Percentiles rank a stretch among this genome's conserved stretches.
phyloP scores from a whole-genome alignment of 2,113 vertebrate species.

The Gobio gobio region DNA sequence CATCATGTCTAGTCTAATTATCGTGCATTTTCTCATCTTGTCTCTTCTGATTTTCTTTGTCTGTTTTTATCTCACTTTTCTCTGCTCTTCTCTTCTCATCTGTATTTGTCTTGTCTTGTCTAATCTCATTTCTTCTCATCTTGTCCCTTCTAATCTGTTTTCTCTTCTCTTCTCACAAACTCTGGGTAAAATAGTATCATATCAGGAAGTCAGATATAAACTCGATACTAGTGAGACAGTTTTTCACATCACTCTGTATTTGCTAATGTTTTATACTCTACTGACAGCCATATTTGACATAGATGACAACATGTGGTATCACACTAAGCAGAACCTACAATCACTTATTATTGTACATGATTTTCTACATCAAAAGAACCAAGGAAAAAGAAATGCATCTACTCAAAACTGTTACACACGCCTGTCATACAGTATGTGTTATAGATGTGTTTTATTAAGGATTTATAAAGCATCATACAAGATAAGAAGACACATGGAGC shows the following conservation, averaged over 20 bases:
- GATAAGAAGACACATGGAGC: background rate
- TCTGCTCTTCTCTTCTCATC: background rate
- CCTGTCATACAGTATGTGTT: background rate
- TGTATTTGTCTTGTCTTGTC: background rate
- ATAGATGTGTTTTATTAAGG: conserved; percentile 17
- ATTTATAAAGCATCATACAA: conserved; percentile 5
- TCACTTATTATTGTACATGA: background rate
- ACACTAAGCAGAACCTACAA: background rate
- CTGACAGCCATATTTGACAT: conserved; percentile 44
- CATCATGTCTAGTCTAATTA: background rate
- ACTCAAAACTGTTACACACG: background rate
- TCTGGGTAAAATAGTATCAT: conserved; percentile 21
- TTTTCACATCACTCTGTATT: conserved; percentile 40
- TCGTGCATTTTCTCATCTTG: background rate
- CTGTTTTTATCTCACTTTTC: background rate
- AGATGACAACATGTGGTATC: conserved; percentile 7
- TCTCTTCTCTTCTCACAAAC: background rate
- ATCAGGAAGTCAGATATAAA: conserved; percentile 46
- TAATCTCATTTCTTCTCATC: background rate
- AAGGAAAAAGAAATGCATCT: background rate
- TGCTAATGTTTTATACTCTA: conserved; percentile 40
- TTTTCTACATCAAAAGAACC: conserved; percentile 7
- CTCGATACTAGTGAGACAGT: background rate
- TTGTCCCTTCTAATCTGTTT: background rate
- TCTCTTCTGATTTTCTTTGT: background rate